Percentiles rank a stretch among this genome's conserved stretches.
Evolutionary conservation across 2,888 invertebrate species (phyloP).

Genomic region (Endotricha flammealis): DNA sequence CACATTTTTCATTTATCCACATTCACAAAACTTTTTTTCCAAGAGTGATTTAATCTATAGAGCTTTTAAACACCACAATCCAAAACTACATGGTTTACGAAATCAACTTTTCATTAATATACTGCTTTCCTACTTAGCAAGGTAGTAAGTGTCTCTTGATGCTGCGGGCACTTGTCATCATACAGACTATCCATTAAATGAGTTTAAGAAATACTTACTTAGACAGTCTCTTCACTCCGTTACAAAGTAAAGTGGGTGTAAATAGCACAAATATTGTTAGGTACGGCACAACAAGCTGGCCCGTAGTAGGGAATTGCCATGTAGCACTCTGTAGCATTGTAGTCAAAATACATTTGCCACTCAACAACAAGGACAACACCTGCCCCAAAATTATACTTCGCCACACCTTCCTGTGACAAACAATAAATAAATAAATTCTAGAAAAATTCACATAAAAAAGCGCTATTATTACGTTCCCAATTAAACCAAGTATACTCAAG

Average conservation of each 20-base stretch:
- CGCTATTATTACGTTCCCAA: constrained; percentile 16
- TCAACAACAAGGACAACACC: constrained; percentile 85
- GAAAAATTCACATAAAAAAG: constrained; percentile 9
- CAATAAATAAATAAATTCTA: constrained; percentile 10
- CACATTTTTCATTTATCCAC: too few relatives aligned
- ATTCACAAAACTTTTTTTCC: too few relatives aligned
- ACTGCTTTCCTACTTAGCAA: too few relatives aligned
- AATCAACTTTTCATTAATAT: too few relatives aligned
- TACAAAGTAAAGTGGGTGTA: constrained; percentile 85
- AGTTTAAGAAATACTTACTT: too few relatives aligned
- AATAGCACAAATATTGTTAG: constrained; percentile 86
- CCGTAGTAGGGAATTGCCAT: constrained; percentile 86
- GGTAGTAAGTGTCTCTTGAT: too few relatives aligned
- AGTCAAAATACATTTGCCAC: constrained; percentile 86
- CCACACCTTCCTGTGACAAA: constrained; percentile 82
- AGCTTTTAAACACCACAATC: too few relatives aligned
- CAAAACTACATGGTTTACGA: too few relatives aligned
- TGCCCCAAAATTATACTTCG: constrained; percentile 85
- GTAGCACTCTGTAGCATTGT: constrained; percentile 83
- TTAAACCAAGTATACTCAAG: too few relatives aligned
- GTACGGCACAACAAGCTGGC: constrained; percentile 89
- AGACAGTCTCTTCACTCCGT: constrained; percentile 81
- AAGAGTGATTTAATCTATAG: too few relatives aligned
- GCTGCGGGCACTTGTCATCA: too few relatives aligned
- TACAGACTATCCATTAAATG: too few relatives aligned